Conservation (phyloP, 2,888 invertebrate genomes). For the Stratiomys singularior region DNA sequence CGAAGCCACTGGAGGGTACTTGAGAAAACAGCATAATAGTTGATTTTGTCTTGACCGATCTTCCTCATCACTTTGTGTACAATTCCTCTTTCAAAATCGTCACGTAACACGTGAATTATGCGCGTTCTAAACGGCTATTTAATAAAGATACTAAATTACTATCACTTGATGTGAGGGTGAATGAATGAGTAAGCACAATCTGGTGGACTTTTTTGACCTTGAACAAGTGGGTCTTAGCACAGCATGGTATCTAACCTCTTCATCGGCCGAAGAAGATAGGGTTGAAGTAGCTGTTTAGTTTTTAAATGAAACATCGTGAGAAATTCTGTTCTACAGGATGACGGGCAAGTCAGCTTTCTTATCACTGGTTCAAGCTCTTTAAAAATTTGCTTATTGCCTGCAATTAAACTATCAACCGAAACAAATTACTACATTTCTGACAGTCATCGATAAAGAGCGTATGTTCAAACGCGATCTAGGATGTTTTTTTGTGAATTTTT, state of each 20-base stretch:
- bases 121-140: not conserved
- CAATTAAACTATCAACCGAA: no score
- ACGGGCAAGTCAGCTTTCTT: no score
- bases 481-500: no score
- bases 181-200: conserved; percentile 14
- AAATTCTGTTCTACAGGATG: no score
- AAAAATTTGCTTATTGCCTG: no score
- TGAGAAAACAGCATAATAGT: conserved; percentile 21
- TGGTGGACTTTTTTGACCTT: not conserved
- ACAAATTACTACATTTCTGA: no score
- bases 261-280: no score
- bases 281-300: not conserved
- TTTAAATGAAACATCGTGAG: no score
- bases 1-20: conserved; percentile 15
- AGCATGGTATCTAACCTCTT: conserved; percentile 4
- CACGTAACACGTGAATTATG: conserved; percentile 32
- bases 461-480: no score
- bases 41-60: not conserved
- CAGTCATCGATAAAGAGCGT: no score
- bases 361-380: no score
- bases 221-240: conserved; percentile 33
- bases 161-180: conserved; percentile 14
- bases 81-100: not conserved
- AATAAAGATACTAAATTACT: not conserved
- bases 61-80: conserved; percentile 14